Percentiles rank a stretch among this genome's conserved stretches.
Evolutionary conservation across 1,140 invertebrate species (phyloP).

Genomic region (Tribolium madens): DNA sequence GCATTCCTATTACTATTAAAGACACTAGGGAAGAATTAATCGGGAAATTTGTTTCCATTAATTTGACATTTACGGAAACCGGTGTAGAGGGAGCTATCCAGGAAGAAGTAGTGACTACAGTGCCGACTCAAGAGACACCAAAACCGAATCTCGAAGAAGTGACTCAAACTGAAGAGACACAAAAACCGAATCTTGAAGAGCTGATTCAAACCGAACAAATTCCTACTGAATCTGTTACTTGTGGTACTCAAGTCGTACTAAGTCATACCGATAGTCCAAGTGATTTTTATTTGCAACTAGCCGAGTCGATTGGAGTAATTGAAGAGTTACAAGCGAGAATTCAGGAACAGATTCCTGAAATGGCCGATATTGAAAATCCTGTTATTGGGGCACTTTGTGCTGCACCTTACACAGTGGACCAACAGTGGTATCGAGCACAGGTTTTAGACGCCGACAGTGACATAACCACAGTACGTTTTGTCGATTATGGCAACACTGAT

Average conservation of each 20-base stretch:
- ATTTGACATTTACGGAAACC: not conserved
- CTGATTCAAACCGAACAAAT: not conserved
- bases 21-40: not conserved
- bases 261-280: constrained; percentile 75
- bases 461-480: constrained; percentile 80
- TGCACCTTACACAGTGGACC: constrained; percentile 79
- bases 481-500: constrained; percentile 87
- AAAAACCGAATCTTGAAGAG: not conserved
- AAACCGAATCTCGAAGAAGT: constrained; percentile 3
- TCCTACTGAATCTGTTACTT: too few species aligned
- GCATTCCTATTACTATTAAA: constrained; percentile 46
- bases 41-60: not conserved
- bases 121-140: too few species aligned
- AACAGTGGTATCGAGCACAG: constrained; percentile 83
- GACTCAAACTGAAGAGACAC: not conserved
- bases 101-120: constrained; percentile 1
- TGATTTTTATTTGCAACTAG: constrained; percentile 76
- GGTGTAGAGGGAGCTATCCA: not conserved
- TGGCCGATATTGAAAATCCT: constrained; percentile 68
- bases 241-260: constrained; percentile 66
- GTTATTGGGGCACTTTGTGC: constrained; percentile 77
- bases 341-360: constrained; percentile 68
- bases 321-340: constrained; percentile 72
- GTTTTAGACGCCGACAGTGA: constrained; percentile 79
- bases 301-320: constrained; percentile 67